Evolutionary conservation across 2,113 vertebrate species (phyloP).

Genomic region (Myrmecophaga tridactyla): DNA sequence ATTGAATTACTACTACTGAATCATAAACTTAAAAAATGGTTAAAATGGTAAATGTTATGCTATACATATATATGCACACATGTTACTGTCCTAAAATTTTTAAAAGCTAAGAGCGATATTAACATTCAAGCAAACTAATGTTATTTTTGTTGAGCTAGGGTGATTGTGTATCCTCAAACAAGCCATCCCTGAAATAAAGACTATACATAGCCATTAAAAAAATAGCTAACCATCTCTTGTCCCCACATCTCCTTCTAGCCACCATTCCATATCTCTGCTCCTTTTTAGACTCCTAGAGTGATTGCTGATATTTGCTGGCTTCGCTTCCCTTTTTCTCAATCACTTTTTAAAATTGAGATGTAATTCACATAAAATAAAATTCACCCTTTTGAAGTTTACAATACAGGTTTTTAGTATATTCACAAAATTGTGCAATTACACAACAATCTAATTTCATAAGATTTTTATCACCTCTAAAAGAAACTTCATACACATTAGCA

Average conservation of each 20-base stretch:
- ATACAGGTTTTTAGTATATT: no score
- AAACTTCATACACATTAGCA: no score
- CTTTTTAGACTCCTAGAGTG: background rate
- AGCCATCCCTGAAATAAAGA: background rate
- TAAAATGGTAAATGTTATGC: no score
- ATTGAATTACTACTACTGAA: no score
- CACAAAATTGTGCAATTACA: background rate
- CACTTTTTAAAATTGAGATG: no score
- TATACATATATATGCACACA: no score
- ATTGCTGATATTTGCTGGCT: background rate
- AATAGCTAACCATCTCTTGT: background rate
- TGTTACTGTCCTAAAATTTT: no score
- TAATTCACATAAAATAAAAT: no score
- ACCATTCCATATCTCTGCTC: background rate
- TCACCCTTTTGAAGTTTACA: no score
- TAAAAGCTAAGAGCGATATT: constrained; percentile 37
- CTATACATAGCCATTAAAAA: background rate
- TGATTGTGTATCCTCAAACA: background rate
- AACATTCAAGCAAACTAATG: constrained; percentile 45
- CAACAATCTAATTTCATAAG: background rate
- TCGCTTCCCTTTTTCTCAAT: background rate
- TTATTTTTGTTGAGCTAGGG: background rate
- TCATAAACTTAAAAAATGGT: no score
- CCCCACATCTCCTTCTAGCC: background rate
- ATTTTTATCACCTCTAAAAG: background rate